Evolutionary conservation across 2,888 invertebrate species (phyloP).

Genomic region (Dasysyrphus tricinctus): DNA sequence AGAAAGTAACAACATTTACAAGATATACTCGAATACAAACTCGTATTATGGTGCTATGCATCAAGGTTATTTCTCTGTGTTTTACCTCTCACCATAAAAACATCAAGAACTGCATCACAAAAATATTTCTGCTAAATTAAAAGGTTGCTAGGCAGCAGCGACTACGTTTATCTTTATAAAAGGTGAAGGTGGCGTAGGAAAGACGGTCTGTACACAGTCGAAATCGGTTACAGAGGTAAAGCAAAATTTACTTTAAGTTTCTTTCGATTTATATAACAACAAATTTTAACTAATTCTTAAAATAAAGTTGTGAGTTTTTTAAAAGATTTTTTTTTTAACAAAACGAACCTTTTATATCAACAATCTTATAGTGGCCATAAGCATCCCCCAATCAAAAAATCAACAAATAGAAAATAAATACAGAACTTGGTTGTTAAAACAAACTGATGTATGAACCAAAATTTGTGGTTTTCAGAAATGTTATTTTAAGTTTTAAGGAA

Average conservation of each 20-base stretch:
- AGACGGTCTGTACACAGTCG: slow-evolving; percentile 3
- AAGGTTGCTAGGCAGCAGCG: background rate
- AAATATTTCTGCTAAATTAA: background rate
- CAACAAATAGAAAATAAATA: too few relatives aligned
- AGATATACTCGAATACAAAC: slow-evolving; percentile 4
- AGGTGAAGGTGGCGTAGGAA: slow-evolving; percentile 25
- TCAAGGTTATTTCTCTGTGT: slow-evolving; percentile 39
- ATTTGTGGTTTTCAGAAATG: background rate
- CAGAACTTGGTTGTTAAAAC: background rate
- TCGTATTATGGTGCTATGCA: slow-evolving; percentile 43
- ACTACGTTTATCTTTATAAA: background rate
- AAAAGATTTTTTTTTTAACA: background rate
- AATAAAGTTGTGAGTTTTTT: too few relatives aligned
- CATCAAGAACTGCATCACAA: slow-evolving; percentile 32
- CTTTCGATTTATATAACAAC: background rate
- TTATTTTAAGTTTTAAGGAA: background rate
- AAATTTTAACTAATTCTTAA: background rate
- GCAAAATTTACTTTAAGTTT: background rate
- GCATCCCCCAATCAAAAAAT: too few relatives aligned
- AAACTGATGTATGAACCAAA: too few relatives aligned
- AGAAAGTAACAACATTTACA: slow-evolving; percentile 41
- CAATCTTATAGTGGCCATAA: too few relatives aligned
- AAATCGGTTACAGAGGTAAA: background rate
- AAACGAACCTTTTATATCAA: too few relatives aligned
- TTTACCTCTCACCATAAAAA: slow-evolving; percentile 38